Conservation (phyloP, 2,797 vertebrate species). For the Liasis olivaceus region DNA sequence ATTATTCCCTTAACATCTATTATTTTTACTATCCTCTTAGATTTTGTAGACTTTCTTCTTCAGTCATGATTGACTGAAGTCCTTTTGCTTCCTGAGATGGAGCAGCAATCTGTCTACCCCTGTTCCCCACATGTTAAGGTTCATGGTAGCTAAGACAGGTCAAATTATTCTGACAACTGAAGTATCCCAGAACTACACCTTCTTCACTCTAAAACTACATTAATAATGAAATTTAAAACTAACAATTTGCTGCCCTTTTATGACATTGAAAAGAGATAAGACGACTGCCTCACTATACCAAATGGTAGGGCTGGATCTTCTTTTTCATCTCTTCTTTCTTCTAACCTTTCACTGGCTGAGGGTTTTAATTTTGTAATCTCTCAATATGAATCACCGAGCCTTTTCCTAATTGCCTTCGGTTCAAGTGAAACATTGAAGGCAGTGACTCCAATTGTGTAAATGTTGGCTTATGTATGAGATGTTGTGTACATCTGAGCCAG, state of each 20-base stretch:
- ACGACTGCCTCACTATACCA: not conserved
- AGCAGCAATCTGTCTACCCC: not conserved
- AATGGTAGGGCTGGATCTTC: not conserved
- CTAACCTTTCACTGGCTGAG: not conserved
- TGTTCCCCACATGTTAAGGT: not conserved
- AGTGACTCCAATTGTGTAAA: not conserved
- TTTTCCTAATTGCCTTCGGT: not conserved
- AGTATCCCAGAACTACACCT: not conserved
- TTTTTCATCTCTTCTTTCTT: not conserved
- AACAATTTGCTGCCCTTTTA: not conserved
- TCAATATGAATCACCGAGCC: not conserved
- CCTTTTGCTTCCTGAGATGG: not conserved
- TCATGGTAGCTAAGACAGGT: not conserved
- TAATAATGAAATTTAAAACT: not conserved
- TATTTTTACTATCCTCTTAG: not conserved
- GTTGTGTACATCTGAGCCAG: not conserved
- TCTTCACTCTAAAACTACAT: not conserved
- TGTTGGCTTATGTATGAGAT: not conserved
- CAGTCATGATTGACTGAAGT: not conserved
- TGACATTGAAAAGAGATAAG: not conserved
- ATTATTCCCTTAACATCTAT: not conserved
- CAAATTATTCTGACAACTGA: not conserved
- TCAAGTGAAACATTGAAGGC: not conserved
- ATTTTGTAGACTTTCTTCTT: not conserved
- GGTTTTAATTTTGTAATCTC: not conserved